A percentile compares a stretch with the other conserved stretches of the same genome.
Conservation (phyloP, 2,888 invertebrate species). For the Drosophila prolongata region DNA sequence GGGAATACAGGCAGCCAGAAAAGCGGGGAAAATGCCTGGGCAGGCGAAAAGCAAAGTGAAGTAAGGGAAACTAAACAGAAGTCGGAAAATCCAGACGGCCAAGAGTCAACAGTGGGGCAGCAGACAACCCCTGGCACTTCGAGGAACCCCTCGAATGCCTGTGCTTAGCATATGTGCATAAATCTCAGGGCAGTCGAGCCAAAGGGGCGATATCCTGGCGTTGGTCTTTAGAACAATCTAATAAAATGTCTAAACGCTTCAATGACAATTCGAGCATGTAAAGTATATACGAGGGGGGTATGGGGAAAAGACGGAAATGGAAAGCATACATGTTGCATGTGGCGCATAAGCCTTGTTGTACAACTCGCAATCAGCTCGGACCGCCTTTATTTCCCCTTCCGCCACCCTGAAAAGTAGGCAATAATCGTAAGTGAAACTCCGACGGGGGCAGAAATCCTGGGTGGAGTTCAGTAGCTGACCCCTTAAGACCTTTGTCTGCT, state of each 20-base stretch:
- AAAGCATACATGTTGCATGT: conserved; percentile 73
- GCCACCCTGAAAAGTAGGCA: conserved; percentile 63
- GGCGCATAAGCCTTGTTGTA: conserved; percentile 74
- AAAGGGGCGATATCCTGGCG: conserved; percentile 55
- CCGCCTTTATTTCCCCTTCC: conserved; percentile 29
- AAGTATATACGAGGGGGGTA: conserved; percentile 50
- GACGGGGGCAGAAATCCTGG: conserved; percentile 5
- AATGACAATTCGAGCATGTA: conserved; percentile 82
- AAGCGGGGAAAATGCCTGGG: conserved; percentile 63
- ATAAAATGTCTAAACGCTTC: conserved; percentile 83
- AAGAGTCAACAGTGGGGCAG: conserved; percentile 21
- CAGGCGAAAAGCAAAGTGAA: conserved; percentile 52
- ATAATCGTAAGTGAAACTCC: conserved; percentile 78
- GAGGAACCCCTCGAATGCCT: conserved; percentile 53
- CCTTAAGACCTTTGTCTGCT: conserved; percentile 54
- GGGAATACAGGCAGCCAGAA: conserved; percentile 63
- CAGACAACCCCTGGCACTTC: conserved; percentile 59
- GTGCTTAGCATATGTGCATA: conserved; percentile 82
- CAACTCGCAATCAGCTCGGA: conserved; percentile 59
- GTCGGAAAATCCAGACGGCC: conserved; percentile 28
- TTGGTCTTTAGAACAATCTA: conserved; percentile 74
- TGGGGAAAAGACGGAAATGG: conserved; percentile 23
- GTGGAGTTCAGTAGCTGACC: conserved; percentile 14
- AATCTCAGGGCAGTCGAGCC: conserved; percentile 67
- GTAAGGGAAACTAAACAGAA: conserved; percentile 26